Percentiles rank a stretch among this genome's conserved stretches.
Evolutionary conservation across 2,797 vertebrate genomes (phyloP).

Genomic region (Gymnocypris eckloni): DNA sequence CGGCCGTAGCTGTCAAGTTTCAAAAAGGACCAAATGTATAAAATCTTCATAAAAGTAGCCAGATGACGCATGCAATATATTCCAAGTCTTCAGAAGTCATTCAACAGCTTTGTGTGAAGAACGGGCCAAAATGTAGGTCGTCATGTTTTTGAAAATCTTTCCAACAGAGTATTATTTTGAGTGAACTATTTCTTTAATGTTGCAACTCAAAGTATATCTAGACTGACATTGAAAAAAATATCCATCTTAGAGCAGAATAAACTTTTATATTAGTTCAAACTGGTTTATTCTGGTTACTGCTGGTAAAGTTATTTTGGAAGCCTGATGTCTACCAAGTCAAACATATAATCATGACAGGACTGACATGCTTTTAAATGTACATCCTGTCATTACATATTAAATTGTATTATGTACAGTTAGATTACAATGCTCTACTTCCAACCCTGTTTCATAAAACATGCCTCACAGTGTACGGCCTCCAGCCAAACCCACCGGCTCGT

Average conservation of each 20-base stretch:
- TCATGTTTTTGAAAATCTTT: not conserved
- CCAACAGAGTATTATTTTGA: not conserved
- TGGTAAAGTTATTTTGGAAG: not conserved
- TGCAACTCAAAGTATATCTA: not conserved
- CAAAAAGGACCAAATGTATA: slow-evolving; percentile 9
- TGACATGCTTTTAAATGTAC: not conserved
- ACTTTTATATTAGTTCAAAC: not conserved
- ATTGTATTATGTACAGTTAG: not conserved
- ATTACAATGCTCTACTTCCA: not conserved
- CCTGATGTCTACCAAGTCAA: not conserved
- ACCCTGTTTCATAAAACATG: not conserved
- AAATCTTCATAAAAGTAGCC: slow-evolving; percentile 23
- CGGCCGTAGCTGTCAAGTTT: not conserved
- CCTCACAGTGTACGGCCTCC: not conserved
- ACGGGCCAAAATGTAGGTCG: slow-evolving; percentile 11
- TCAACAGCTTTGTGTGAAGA: slow-evolving; percentile 5
- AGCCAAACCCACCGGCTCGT: not conserved
- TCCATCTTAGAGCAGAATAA: not conserved
- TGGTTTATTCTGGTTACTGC: not conserved
- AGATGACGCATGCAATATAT: slow-evolving; percentile 1
- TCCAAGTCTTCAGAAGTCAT: slow-evolving; percentile 7
- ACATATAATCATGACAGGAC: too few relatives aligned
- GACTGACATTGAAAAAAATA: not conserved
- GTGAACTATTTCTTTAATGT: not conserved
- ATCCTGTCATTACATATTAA: not conserved